A percentile compares a stretch with the other conserved stretches of the same genome.
These are phyloP conservation scores for Pipra filicauda DNA, from an alignment of 2,113 vertebrate genomes.

Conservation along the genomic window DNA sequence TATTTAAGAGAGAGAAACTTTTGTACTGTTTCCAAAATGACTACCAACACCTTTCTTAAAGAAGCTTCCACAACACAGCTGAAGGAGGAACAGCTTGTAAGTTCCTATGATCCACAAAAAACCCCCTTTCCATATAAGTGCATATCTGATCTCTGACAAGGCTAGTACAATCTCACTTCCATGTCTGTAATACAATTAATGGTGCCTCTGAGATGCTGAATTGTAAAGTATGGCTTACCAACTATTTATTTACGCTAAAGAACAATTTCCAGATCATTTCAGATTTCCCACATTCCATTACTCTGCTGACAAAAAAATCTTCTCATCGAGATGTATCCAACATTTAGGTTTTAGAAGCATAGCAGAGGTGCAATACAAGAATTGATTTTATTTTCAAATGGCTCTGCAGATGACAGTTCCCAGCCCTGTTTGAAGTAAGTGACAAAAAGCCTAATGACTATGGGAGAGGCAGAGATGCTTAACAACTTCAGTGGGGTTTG, in stretches of 20 bases:
- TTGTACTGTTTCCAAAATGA: neutral
- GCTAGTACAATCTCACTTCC: neutral
- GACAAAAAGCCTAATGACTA: constrained; percentile 1
- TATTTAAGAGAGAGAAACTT: neutral
- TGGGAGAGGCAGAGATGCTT: neutral
- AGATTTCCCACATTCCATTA: neutral
- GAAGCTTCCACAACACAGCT: neutral
- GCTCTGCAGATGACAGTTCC: neutral
- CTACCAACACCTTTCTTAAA: neutral
- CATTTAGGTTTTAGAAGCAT: neutral
- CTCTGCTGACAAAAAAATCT: neutral
- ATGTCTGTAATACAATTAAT: neutral
- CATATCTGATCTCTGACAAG: neutral
- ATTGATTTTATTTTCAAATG: neutral
- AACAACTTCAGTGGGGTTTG: neutral
- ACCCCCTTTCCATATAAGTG: fast-evolving
- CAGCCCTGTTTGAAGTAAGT: neutral
- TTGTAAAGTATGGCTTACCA: neutral
- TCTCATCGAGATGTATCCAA: neutral
- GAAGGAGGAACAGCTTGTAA: neutral
- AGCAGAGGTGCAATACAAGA: neutral
- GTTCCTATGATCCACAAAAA: neutral
- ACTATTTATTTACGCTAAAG: neutral
- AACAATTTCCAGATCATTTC: constrained; percentile 4
- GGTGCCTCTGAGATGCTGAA: neutral